Conservation (phyloP, 2,797 vertebrate genomes). For the Oreonectes daqikongensis region DNA sequence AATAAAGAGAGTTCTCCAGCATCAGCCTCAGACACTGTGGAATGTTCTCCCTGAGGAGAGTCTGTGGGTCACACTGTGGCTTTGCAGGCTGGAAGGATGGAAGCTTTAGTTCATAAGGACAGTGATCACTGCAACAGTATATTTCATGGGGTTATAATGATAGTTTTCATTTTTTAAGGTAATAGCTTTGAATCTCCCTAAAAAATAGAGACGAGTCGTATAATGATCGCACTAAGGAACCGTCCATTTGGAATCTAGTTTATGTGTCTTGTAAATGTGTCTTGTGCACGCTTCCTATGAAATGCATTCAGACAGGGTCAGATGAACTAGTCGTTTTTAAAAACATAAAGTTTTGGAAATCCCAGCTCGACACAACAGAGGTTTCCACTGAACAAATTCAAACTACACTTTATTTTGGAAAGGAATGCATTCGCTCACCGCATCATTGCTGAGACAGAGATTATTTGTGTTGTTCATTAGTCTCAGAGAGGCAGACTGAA, state of each 20-base stretch:
- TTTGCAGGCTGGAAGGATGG: slow-evolving; percentile 26
- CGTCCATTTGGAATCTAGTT: no score
- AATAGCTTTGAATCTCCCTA: neutral
- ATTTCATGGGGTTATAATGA: slow-evolving; percentile 10
- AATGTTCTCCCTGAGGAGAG: slow-evolving; percentile 34
- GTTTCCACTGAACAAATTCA: neutral
- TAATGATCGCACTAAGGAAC: neutral
- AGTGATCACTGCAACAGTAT: neutral
- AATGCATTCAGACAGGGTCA: neutral
- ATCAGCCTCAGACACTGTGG: slow-evolving; percentile 38
- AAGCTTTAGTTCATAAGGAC: neutral
- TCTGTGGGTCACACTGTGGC: slow-evolving; percentile 36
- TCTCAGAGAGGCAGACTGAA: slow-evolving; percentile 40
- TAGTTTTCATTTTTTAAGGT: neutral
- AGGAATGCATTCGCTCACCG: slow-evolving; percentile 22
- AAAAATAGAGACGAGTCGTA: neutral
- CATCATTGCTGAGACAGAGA: slow-evolving; percentile 49
- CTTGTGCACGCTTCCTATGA: neutral
- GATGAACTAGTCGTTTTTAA: neutral
- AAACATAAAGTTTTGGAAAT: neutral
- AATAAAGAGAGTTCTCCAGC: slow-evolving; percentile 42
- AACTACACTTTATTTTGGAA: neutral
- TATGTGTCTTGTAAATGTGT: neutral
- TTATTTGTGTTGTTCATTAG: slow-evolving; percentile 50
- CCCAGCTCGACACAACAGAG: neutral